Evolutionary conservation across 1,140 invertebrate genomes (phyloP), one percentile per base, ranked within the genome.

Genomic region (Papilio dardanus): DNA sequence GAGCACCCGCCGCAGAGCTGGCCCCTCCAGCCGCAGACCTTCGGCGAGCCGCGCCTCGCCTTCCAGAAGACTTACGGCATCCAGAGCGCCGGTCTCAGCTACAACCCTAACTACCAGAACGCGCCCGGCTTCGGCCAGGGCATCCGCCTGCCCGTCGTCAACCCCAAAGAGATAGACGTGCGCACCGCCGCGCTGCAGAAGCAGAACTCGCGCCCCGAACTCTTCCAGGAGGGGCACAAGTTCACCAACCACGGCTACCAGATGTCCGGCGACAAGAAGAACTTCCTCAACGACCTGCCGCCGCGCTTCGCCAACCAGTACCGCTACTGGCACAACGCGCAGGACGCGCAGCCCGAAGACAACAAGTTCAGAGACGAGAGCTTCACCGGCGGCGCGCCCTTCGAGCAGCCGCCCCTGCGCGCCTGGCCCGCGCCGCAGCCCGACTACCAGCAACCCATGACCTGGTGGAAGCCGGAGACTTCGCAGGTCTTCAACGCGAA

Each of bases 141-240:
- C 7, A 93, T 94, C 3, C 81, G 89, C 12, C 82, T 94, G 6
- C 92, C 93, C 0, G 93, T 93, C 0, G 93, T 94, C 7, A 94
- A 94, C 71, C 93, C 93, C 0, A 94, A 94, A 76, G 93, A 94
- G 79, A 94, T 94, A 4, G 93, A 94, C 73, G 91, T 93, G 0
- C 83, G 92, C 24, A 92, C 92, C 0, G 92, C 89, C 0, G 90
- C 92, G 0, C 69, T 93, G 30, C 93, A 94, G 79, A 93, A 92
- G 42, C 93, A 93, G 80, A 93, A 79, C 74, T 89, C 86, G 0
- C 81, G 91, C 0, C 86, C 87, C 3, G 91, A 92, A 19, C 67
- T 89, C 35, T 91, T 91, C 83, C 88, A 87, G 66, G 89, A 92
- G 21, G 83, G 79, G 3, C 78, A 86, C 58, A 90, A 91, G 21